phyloP scores from a whole-genome alignment of 1,140 invertebrate genomes.

The Grapholita molesta region DNA sequence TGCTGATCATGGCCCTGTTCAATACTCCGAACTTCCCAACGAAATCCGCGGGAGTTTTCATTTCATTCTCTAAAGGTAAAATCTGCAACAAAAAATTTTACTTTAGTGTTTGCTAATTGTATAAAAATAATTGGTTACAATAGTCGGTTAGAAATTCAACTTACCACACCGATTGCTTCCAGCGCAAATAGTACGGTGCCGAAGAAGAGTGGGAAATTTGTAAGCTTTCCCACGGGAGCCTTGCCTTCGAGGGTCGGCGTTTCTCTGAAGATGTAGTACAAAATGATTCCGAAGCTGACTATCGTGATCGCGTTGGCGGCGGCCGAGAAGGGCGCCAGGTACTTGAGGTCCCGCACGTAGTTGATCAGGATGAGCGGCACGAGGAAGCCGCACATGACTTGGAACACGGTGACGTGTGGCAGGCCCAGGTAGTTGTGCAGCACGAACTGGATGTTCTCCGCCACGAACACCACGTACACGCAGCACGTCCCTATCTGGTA shows the following conservation, averaged over 20 bases:
- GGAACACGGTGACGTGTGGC: slow-evolving; percentile 56
- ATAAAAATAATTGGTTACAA: not conserved
- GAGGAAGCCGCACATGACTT: slow-evolving; percentile 80
- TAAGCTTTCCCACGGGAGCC: slow-evolving; percentile 60
- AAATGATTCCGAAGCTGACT: slow-evolving; percentile 82
- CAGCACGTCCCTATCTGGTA: slow-evolving; percentile 94
- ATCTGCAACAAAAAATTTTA: slow-evolving; percentile 77
- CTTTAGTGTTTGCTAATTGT: not conserved
- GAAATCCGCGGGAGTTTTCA: slow-evolving; percentile 87
- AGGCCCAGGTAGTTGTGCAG: slow-evolving; percentile 70
- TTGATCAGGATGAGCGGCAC: slow-evolving; percentile 84
- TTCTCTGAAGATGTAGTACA: slow-evolving; percentile 84
- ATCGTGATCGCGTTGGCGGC: slow-evolving; percentile 84
- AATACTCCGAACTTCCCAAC: slow-evolving; percentile 85
- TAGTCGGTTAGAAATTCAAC: slow-evolving; percentile 43
- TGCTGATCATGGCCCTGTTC: slow-evolving; percentile 87
- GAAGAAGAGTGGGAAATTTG: slow-evolving; percentile 81
- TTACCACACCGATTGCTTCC: slow-evolving; percentile 83
- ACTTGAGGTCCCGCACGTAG: slow-evolving; percentile 85
- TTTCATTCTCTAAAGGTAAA: slow-evolving; percentile 91
- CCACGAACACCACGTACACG: slow-evolving; percentile 92
- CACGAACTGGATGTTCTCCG: slow-evolving; percentile 84
- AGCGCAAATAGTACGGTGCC: slow-evolving; percentile 83
- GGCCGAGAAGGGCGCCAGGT: slow-evolving; percentile 86
- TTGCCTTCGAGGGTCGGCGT: slow-evolving; percentile 73